Percentiles rank a stretch among this genome's conserved stretches.
Conservation (phyloP, 2,113 vertebrate species). For the Amblyopsis rosae region DNA sequence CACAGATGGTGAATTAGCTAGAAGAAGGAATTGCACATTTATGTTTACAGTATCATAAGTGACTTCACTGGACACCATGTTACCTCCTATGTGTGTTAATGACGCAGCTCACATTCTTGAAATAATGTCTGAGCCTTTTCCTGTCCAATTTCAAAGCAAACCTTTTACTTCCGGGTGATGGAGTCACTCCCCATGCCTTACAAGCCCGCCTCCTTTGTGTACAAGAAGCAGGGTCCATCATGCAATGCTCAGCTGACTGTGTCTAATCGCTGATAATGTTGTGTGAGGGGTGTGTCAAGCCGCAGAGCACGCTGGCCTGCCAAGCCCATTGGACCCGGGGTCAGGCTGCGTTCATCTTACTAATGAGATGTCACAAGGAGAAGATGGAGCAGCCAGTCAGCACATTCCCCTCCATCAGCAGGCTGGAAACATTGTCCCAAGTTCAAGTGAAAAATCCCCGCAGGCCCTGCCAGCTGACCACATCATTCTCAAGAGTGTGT, state of each 20-base stretch:
- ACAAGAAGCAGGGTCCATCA: slow-evolving; percentile 72
- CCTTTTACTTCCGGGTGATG: slow-evolving; percentile 8
- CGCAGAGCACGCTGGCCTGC: slow-evolving; percentile 59
- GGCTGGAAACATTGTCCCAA: slow-evolving; percentile 57
- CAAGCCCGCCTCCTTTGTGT: slow-evolving; percentile 37
- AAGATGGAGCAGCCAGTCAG: slow-evolving; percentile 69
- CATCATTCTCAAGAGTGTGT: slow-evolving; percentile 58
- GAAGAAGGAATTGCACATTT: background rate
- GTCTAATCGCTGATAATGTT: slow-evolving; percentile 78
- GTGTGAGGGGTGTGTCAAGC: slow-evolving; percentile 74
- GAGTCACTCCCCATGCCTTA: background rate
- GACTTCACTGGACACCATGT: background rate
- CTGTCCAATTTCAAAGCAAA: background rate
- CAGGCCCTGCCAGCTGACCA: slow-evolving; percentile 66
- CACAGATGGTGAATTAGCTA: no score
- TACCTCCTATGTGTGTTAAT: no score
- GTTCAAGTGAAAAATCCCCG: slow-evolving; percentile 54
- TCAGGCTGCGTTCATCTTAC: slow-evolving; percentile 74
- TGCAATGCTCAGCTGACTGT: slow-evolving; percentile 68
- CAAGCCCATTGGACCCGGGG: slow-evolving; percentile 70
- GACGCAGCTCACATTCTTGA: no score
- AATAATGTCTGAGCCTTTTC: no score
- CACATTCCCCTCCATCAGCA: slow-evolving; percentile 58
- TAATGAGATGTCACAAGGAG: slow-evolving; percentile 76
- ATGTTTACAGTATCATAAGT: background rate